Evolutionary conservation across 2,797 vertebrate species (phyloP).

Genomic region (Benthosema pterotum): DNA sequence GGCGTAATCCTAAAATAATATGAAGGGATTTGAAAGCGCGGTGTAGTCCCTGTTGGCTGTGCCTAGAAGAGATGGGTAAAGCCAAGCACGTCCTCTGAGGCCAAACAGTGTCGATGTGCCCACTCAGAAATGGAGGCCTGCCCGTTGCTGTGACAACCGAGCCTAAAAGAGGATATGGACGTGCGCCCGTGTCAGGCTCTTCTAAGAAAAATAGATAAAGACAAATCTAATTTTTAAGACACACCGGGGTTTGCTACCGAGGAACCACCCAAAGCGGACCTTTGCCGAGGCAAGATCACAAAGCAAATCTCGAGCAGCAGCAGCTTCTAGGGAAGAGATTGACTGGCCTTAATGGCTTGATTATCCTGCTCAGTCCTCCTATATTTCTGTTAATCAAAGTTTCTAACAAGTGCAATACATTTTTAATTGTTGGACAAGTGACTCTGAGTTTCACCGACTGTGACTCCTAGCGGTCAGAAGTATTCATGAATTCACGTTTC

Average conservation of each 20-base stretch:
- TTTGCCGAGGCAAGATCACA: conserved; percentile 48
- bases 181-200: conserved; percentile 58
- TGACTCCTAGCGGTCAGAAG: too few species aligned
- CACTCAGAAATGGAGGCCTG: conserved; percentile 27
- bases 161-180: conserved; percentile 59
- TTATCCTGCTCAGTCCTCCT: conserved; percentile 56
- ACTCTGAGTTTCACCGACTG: too few species aligned
- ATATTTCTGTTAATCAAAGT: too few species aligned
- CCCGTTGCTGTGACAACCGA: conserved; percentile 54
- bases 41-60: conserved; percentile 4
- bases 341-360: conserved; percentile 13
- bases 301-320: conserved; percentile 37
- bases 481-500: too few species aligned
- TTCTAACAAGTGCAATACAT: too few species aligned
- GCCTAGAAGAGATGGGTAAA: conserved; percentile 44
- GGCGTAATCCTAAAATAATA: conserved; percentile 65
- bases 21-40: conserved; percentile 30
- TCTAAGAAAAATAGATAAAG: conserved; percentile 75
- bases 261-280: conserved; percentile 26
- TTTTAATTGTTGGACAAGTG: too few species aligned
- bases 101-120: conserved; percentile 35
- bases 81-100: conserved; percentile 30
- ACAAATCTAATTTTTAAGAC: conserved; percentile 72
- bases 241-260: conserved; percentile 47
- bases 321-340: conserved; percentile 8